These are phyloP conservation scores for Clepsis dumicolana DNA, from an alignment of 2,888 invertebrate genomes.

Conservation along the genomic window DNA sequence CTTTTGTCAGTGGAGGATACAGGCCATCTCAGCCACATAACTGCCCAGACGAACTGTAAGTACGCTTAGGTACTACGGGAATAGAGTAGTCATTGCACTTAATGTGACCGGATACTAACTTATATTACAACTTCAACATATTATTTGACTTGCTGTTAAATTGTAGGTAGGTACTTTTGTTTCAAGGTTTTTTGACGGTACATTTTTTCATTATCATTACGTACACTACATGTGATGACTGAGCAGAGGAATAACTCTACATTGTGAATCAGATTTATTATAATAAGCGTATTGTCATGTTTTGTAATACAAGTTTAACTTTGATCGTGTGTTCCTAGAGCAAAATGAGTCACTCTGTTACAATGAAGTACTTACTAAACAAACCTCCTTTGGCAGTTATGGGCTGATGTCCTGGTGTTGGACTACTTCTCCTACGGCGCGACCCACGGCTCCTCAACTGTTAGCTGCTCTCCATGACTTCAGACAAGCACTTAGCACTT, in stretches of 20 bases:
- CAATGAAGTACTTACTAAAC: background rate
- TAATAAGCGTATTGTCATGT: too few relatives aligned
- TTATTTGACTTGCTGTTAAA: background rate
- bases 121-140: too few relatives aligned
- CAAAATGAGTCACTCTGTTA: background rate
- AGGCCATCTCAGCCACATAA: conserved; percentile 96
- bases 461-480: conserved; percentile 91
- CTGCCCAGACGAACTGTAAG: conserved; percentile 98
- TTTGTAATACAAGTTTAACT: background rate
- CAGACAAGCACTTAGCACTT: conserved; percentile 89
- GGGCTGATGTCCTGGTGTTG: conserved; percentile 92
- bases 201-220: background rate
- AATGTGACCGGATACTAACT: too few relatives aligned
- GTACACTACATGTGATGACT: background rate
- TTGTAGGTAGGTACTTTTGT: too few relatives aligned
- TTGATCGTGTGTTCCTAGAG: background rate
- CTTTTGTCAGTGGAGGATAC: conserved; percentile 95
- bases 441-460: conserved; percentile 90
- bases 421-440: conserved; percentile 87
- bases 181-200: too few relatives aligned
- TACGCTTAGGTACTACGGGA: conserved; percentile 50
- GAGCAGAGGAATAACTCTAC: background rate
- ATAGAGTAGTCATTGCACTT: background rate
- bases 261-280: too few relatives aligned
- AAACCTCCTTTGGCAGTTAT: conserved; percentile 77